Percentiles rank a stretch among this genome's conserved stretches.
Evolutionary conservation across 2,113 vertebrate genomes (phyloP).

Genomic region (Pteruthius melanotis): DNA sequence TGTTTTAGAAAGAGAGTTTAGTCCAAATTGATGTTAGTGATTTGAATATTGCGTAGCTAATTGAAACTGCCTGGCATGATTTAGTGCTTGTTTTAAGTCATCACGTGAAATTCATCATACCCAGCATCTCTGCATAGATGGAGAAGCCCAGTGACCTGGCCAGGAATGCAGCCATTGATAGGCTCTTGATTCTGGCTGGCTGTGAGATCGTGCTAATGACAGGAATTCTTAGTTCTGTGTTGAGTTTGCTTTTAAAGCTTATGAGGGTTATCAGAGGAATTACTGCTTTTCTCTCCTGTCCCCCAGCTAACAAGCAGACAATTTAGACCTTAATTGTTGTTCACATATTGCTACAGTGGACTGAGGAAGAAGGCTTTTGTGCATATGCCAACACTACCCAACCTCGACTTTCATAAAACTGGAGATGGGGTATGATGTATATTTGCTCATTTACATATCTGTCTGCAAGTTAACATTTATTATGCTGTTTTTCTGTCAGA

Average conservation of each 20-base stretch:
- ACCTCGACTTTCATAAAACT: constrained; percentile 90
- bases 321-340: constrained; percentile 79
- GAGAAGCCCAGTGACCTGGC: neutral
- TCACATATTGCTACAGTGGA: constrained; percentile 98
- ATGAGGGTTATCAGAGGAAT: neutral
- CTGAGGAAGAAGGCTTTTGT: constrained; percentile 96
- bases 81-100: neutral
- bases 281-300: neutral
- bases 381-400: constrained; percentile 94
- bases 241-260: neutral
- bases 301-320: neutral
- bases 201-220: neutral
- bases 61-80: neutral
- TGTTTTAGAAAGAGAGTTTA: neutral
- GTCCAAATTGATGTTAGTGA: neutral
- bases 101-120: neutral
- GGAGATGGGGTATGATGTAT: constrained; percentile 85
- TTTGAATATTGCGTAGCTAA: neutral
- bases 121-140: neutral
- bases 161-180: neutral
- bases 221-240: neutral
- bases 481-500: neutral
- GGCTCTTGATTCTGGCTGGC: neutral
- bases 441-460: neutral
- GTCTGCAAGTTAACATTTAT: neutral